Evolutionary conservation across 2,888 invertebrate genomes (phyloP).

Genomic region (Ectemnius cavifrons): DNA sequence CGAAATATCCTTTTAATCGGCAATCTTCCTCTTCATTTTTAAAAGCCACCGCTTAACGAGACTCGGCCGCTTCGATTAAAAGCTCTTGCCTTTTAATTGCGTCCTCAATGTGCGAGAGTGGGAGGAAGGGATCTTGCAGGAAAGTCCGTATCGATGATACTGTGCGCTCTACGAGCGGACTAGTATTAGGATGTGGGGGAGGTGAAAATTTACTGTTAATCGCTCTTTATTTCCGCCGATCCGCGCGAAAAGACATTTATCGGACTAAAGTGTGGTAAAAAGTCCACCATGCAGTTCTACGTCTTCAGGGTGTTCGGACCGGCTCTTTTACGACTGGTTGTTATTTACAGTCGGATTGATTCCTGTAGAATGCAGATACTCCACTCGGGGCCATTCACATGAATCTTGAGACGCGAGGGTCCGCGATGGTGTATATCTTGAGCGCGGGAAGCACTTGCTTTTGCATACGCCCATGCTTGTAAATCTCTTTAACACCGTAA

Average conservation of each 20-base stretch:
- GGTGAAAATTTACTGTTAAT: conserved; percentile 58
- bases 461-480: conserved; percentile 39
- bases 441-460: conserved; percentile 27
- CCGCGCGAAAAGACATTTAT: conserved; percentile 41
- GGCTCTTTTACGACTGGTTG: conserved; percentile 56
- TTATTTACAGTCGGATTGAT: conserved; percentile 64
- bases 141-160: neutral
- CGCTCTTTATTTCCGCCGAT: conserved; percentile 55
- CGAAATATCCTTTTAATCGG: neutral
- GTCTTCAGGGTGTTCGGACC: conserved; percentile 25
- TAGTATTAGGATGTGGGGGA: neutral
- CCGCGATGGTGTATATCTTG: conserved; percentile 22
- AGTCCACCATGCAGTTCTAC: conserved; percentile 44
- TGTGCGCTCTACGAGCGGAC: neutral
- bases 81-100: conserved; percentile 45
- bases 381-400: conserved; percentile 37
- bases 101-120: neutral
- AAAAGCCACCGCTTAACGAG: conserved; percentile 10
- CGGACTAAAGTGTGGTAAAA: conserved; percentile 50
- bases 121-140: neutral
- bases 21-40: conserved; percentile 25
- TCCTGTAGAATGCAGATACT: conserved; percentile 48
- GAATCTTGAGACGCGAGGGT: conserved; percentile 39
- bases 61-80: conserved; percentile 43
- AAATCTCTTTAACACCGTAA: conserved; percentile 45